These are phyloP conservation scores for Limnothrissa miodon DNA, from an alignment of 2,113 vertebrate species.

Conservation along the genomic window DNA sequence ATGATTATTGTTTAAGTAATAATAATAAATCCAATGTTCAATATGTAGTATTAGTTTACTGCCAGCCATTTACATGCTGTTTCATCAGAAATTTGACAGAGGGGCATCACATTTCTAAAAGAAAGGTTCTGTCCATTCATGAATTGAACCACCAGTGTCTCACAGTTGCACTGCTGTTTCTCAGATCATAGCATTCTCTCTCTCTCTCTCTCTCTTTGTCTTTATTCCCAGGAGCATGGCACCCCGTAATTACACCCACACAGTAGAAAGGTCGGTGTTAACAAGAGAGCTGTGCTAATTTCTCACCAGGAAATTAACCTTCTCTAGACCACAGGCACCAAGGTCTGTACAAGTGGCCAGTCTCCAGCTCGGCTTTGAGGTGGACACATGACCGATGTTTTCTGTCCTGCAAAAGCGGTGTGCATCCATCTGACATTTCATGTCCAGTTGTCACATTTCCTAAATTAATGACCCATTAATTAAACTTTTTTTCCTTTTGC, in stretches of 20 bases:
- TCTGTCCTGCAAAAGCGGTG: background rate
- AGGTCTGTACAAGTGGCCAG: background rate
- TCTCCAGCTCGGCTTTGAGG: background rate
- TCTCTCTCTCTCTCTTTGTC: background rate
- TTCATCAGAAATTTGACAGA: background rate
- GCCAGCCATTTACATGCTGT: background rate
- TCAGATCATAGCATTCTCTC: background rate
- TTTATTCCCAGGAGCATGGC: constrained; percentile 20
- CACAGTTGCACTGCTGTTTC: background rate
- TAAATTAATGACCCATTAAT: background rate
- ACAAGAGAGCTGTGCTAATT: constrained; percentile 59
- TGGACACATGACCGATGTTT: background rate
- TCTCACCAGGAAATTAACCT: constrained; percentile 53
- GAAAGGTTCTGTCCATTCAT: background rate
- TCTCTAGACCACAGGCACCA: constrained; percentile 26
- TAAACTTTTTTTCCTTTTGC: background rate
- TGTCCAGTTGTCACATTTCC: too few relatives aligned
- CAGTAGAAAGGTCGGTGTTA: constrained; percentile 61
- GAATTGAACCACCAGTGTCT: background rate
- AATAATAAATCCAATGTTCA: background rate
- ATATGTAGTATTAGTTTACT: background rate
- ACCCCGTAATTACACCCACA: constrained; percentile 59
- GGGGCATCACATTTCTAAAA: background rate
- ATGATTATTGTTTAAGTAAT: too few relatives aligned
- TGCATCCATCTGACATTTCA: background rate